Conservation (phyloP, 2,113 vertebrate genomes). For the Enhydra lutris region DNA sequence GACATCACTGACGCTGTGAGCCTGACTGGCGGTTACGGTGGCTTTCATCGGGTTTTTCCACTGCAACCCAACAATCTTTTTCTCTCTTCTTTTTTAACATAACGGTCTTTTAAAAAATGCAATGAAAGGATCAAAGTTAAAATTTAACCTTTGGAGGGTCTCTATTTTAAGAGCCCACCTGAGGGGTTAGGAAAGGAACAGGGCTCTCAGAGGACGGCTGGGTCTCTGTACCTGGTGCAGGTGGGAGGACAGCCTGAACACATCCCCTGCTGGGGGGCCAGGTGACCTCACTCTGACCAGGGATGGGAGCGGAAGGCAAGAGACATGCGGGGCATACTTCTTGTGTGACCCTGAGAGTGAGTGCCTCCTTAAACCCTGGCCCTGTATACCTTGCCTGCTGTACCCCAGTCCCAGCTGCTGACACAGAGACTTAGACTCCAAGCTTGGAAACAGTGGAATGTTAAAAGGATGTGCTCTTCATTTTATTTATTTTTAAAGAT, state of each 20-base stretch:
- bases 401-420: background rate
- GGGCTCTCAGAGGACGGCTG: background rate
- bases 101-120: background rate
- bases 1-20: too few relatives aligned
- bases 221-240: rapidly evolving
- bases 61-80: background rate
- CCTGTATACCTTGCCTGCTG: rapidly evolving
- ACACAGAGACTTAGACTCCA: background rate
- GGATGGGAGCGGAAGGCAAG: too few relatives aligned
- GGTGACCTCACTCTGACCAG: background rate
- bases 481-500: background rate
- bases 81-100: background rate
- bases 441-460: background rate
- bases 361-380: rapidly evolving
- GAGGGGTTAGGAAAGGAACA: too few relatives aligned
- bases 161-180: background rate
- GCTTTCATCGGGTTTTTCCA: background rate
- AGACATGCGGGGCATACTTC: rapidly evolving
- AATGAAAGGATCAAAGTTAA: background rate
- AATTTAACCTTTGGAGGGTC: background rate
- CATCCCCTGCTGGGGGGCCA: background rate
- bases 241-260: background rate
- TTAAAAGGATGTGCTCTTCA: background rate
- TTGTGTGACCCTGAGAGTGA: background rate
- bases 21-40: too few relatives aligned